These are phyloP conservation scores for Dreissena polymorpha DNA, from an alignment of 1,140 invertebrate genomes.

Conservation along the genomic window DNA sequence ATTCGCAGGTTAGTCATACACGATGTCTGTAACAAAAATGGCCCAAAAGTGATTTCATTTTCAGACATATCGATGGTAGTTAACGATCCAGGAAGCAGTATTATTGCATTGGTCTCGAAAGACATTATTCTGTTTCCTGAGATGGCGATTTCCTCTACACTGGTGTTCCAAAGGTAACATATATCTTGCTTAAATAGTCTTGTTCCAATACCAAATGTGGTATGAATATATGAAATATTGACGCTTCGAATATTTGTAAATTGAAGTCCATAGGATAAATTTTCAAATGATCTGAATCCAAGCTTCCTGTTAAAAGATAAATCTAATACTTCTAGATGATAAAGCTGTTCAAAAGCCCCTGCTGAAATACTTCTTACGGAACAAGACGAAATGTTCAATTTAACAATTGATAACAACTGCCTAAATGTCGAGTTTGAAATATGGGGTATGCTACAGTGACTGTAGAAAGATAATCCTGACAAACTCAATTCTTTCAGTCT, in stretches of 20 bases:
- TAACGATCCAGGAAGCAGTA: constrained; percentile 39
- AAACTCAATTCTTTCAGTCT: neutral
- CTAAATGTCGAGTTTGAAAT: constrained; percentile 15
- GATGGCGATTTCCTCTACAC: neutral
- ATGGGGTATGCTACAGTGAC: neutral
- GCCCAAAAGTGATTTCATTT: constrained; percentile 33
- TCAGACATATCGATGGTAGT: neutral
- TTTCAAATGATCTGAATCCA: constrained; percentile 10
- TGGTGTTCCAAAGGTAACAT: constrained; percentile 49
- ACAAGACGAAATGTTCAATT: constrained; percentile 47
- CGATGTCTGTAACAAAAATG: constrained; percentile 1
- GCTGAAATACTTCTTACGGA: constrained; percentile 23
- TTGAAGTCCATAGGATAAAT: constrained; percentile 30
- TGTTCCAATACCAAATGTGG: neutral
- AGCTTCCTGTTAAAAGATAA: constrained; percentile 28
- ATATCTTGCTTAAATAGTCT: neutral
- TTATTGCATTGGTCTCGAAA: constrained; percentile 9
- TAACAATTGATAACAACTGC: neutral
- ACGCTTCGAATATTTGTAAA: constrained; percentile 19
- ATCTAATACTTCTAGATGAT: constrained; percentile 32
- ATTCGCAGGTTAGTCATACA: neutral
- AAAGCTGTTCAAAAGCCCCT: constrained; percentile 13
- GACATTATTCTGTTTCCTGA: neutral
- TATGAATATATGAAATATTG: constrained; percentile 13
- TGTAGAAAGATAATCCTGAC: neutral